Base-by-base conservation (phyloP, 1,140 invertebrate genomes). In the Epicauta chinensis region DNA sequence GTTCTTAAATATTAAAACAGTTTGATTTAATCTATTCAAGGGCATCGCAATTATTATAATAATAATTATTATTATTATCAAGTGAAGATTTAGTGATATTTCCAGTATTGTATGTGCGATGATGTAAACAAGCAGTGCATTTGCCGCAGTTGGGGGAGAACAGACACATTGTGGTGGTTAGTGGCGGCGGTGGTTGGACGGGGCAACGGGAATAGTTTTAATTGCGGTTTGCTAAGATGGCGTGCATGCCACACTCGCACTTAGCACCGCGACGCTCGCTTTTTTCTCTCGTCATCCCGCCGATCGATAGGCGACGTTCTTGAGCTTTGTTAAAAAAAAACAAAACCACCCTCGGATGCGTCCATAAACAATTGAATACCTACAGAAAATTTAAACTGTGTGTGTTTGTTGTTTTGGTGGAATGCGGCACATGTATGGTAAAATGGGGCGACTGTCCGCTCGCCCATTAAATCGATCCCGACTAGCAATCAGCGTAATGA, bases 141-240 rank as follows among this genome's bases (percentile, higher is more conserved):
- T 34, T 9, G 32, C 32, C 32, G 12, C n/a, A n/a, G 32, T 10
- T 34, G 11, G 32, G 3, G 5, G 32, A 0, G 32, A 34, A 34
- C 3, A n/a, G 32, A 9, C 11, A n/a, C 42, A 46, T 41, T 16
- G 45, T 30, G 36, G 30, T 52, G 35, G 40, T 40, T 30, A 40
- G 58, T 32, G 30, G 16, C 16, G 38, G n/a, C n/a, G 49, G 55
- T 31, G 50, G 62, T 44, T 44, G 16, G 43, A 31, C 50, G 39
- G 53, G 51, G 57, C 53, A 51, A 55, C 53, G 51, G 57, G 55
- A 55, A 44, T 40, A 46, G 65, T 69, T 70, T 70, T 70, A 70
- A 70, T 70, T 70, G 66, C 68, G 65, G 68, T 66, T 63, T 64
- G 65, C 65, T 69, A 70, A 70, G 68, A 70, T 67, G 68, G 64